Evolutionary conservation across 2,797 vertebrate species (phyloP).

Genomic region (Tokudaia tokunoshimensis): DNA sequence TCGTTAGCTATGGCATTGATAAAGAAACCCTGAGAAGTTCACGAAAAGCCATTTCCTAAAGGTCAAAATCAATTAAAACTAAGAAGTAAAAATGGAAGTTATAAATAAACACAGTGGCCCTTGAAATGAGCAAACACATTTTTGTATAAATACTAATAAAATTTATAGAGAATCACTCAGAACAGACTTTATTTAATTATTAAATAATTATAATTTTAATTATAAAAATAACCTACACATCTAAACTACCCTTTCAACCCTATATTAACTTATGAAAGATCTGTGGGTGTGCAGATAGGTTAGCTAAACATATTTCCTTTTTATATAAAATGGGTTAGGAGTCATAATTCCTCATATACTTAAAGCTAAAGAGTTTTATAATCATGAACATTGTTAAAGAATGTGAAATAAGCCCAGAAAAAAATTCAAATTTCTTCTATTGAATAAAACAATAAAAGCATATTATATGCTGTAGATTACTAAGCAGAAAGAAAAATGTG

Average conservation of each 20-base stretch:
- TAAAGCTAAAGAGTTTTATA: constrained; percentile 7
- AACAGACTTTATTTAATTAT: neutral
- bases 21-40: neutral
- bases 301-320: neutral
- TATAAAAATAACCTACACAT: neutral
- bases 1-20: neutral
- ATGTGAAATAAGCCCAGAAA: neutral
- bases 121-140: neutral
- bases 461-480: neutral
- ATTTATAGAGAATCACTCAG: neutral
- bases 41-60: neutral
- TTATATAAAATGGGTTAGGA: constrained; percentile 24
- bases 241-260: neutral
- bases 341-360: neutral
- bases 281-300: neutral
- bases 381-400: neutral
- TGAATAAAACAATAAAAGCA: neutral
- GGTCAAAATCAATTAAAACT: constrained; percentile 21
- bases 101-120: neutral
- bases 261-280: neutral
- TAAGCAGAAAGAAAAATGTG: neutral
- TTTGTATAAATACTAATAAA: neutral
- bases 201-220: neutral
- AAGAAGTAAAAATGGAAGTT: neutral
- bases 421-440: neutral